Percentiles rank a stretch among this genome's conserved stretches.
Conservation (phyloP, 92 coral and sea anemone species). For the Bergia sp. region DNA sequence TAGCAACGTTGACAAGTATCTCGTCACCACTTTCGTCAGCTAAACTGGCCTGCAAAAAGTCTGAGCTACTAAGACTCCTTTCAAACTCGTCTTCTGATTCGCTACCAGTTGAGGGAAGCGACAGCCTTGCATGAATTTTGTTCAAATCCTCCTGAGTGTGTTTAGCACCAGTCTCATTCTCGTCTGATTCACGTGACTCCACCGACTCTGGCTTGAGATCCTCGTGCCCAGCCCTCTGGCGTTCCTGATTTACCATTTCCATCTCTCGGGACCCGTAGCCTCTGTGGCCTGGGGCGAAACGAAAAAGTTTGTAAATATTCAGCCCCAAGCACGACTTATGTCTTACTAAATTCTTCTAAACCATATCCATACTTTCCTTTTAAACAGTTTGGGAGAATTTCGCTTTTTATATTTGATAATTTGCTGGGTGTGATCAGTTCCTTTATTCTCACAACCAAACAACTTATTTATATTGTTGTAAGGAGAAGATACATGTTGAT, state of each 20-base stretch:
- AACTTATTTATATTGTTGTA: too few relatives aligned
- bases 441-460: too few relatives aligned
- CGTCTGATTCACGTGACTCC: conserved; percentile 4
- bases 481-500: too few relatives aligned
- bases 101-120: conserved; percentile 21
- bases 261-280: conserved; percentile 89
- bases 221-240: conserved; percentile 16
- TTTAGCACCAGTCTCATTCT: background rate
- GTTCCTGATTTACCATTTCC: conserved; percentile 54
- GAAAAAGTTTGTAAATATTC: background rate
- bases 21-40: background rate
- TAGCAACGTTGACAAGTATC: conserved; percentile 40
- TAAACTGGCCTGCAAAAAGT: background rate
- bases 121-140: conserved; percentile 3
- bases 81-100: conserved; percentile 44
- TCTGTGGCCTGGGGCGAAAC: conserved; percentile 77
- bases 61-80: conserved; percentile 5
- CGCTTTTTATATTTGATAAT: too few relatives aligned
- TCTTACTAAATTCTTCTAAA: too few relatives aligned
- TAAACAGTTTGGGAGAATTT: too few relatives aligned
- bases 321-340: too few relatives aligned
- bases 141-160: conserved; percentile 3
- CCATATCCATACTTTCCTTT: too few relatives aligned
- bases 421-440: too few relatives aligned
- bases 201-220: conserved; percentile 33